These are phyloP conservation scores for Zaprionus lachaisei DNA, from an alignment of 1,140 invertebrate genomes.

Conservation along the genomic window DNA sequence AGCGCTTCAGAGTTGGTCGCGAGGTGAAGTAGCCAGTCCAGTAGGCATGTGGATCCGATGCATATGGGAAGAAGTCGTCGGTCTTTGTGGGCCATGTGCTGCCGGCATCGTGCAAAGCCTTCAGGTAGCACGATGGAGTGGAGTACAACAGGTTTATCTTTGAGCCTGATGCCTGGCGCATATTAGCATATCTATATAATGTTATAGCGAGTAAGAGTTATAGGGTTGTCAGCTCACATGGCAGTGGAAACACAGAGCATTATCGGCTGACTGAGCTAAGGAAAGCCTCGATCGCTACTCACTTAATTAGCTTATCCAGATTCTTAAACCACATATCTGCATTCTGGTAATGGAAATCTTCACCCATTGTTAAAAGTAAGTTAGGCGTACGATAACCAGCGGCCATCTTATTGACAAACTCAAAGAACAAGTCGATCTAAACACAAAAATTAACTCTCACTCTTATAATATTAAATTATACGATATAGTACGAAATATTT, in stretches of 20 bases:
- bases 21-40: conserved; percentile 99
- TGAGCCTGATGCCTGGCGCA: conserved; percentile 87
- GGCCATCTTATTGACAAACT: conserved; percentile 86
- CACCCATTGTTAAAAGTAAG: conserved; percentile 94
- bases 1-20: conserved; percentile 92
- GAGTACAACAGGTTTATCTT: conserved; percentile 95
- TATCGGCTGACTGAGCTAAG: conserved; percentile 35
- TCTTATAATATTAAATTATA: not conserved
- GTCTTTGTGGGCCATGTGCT: conserved; percentile 88
- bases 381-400: conserved; percentile 88
- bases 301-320: conserved; percentile 95
- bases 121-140: conserved; percentile 96
- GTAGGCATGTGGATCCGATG: conserved; percentile 91
- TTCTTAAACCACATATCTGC: conserved; percentile 94
- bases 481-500: not conserved
- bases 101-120: conserved; percentile 90
- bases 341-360: conserved; percentile 95
- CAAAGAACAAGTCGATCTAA: conserved; percentile 87
- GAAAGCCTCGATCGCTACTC: conserved; percentile 83
- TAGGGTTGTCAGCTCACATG: not conserved
- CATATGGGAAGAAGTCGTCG: conserved; percentile 97
- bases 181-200: conserved; percentile 86
- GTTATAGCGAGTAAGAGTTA: not conserved
- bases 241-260: not conserved
- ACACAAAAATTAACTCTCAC: conserved; percentile 20